Base-by-base conservation (phyloP, 2,888 invertebrate species). In the Spilarctia lutea region DNA sequence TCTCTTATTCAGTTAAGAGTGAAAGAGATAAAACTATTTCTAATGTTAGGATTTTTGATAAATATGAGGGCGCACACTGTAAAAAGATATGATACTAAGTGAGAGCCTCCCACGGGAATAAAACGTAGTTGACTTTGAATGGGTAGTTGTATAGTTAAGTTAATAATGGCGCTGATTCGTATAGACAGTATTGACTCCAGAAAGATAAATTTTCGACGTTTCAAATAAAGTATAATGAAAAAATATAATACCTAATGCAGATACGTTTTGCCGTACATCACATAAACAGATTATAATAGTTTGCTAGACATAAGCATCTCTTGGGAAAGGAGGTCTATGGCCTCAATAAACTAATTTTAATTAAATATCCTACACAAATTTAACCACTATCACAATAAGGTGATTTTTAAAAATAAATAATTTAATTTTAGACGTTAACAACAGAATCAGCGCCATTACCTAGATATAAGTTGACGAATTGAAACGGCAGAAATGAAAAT, bases 31-130 rank as follows among this genome's bases (percentile, higher is more conserved):
- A 27, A 16, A 60, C 16, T 4, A 60, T 60, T 16, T 4, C 11
- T 30, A 27, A 60, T 27, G 60, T 16, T 30, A 30, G 1, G 7
- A 11, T 27, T 30, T 18, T 63, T 2, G 18, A 63, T 63, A 18
- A 63, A 30, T 63, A 18, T 30, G 30, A 63, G 30, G 63, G 30
- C 7, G 63, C 63, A 63, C 27, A 18, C 60, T 68, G 33, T 68
- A 48, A 48, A 48, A 33, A 48, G 16, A 30, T 48, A 33, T 33
- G 30, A 33, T 48, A 24, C 24, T 8, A 48, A 68, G 3, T 48
- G 33, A 33, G 39, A 70, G 56, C 35, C 69, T 69, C 69, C 69
- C n/a, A 16, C 33, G n/a, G 69, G 69, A 69, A 35, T 69, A 56
- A 69, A 70, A 60, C 56, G 60, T 70, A 63, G 10, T 27, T 24